Evolutionary conservation across 2,113 vertebrate genomes (phyloP).

Genomic region (Riparia riparia): DNA sequence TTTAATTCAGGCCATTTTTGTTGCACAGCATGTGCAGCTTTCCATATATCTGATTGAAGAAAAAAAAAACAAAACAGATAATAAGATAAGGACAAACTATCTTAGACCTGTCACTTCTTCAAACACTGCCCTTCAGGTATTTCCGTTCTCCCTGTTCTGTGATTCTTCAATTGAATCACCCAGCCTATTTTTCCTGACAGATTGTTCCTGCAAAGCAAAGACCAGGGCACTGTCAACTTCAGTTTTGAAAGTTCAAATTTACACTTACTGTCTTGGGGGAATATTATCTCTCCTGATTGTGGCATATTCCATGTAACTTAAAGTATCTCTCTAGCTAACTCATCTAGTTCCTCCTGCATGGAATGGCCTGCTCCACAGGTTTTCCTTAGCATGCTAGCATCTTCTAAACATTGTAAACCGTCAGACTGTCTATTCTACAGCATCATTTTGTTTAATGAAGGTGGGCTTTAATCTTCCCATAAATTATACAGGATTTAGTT

Average conservation of each 20-base stretch:
- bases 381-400: neutral
- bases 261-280: neutral
- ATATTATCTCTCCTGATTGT: neutral
- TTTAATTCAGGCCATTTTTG: neutral
- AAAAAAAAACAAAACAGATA: neutral
- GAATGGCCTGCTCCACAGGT: neutral
- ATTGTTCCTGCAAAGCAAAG: neutral
- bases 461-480: neutral
- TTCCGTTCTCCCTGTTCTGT: neutral
- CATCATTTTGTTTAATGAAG: neutral
- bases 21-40: neutral
- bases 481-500: neutral
- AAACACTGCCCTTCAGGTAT: neutral
- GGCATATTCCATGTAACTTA: fast-evolving
- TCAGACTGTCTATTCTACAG: neutral
- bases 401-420: neutral
- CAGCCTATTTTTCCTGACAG: neutral
- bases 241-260: neutral
- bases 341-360: neutral
- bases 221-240: neutral
- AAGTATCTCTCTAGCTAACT: neutral
- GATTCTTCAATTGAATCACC: neutral
- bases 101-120: neutral
- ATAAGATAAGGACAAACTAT: neutral
- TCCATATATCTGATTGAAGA: neutral